These are phyloP conservation scores for Avahi laniger DNA, from an alignment of 2,797 vertebrate genomes.

Conservation along the genomic window DNA sequence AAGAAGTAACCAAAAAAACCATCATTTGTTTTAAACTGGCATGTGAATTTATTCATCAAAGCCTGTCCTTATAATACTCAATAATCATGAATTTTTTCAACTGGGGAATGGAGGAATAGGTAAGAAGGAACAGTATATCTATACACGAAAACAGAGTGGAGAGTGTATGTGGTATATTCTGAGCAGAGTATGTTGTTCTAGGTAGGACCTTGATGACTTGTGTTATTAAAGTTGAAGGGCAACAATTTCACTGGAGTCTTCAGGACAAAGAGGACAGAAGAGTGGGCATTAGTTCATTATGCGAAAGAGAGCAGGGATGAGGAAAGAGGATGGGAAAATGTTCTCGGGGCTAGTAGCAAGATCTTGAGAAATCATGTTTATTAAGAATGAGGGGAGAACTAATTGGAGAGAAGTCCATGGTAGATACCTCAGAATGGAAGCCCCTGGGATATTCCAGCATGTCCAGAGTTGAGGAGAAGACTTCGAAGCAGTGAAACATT, in stretches of 20 bases:
- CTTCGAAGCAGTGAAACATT: neutral
- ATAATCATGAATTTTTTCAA: neutral
- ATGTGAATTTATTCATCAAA: neutral
- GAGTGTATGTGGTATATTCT: neutral
- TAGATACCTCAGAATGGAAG: neutral
- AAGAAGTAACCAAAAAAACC: neutral
- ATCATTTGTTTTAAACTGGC: slow-evolving; percentile 8
- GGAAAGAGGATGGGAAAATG: neutral
- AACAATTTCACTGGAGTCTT: neutral
- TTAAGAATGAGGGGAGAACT: neutral
- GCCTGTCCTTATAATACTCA: neutral
- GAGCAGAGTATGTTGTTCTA: neutral
- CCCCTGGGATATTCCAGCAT: neutral
- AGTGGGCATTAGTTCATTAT: neutral
- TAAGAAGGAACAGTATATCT: neutral
- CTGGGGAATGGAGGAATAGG: neutral
- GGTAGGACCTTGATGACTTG: neutral
- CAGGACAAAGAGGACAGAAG: neutral
- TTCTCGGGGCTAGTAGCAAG: neutral
- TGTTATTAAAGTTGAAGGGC: neutral
- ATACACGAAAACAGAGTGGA: neutral
- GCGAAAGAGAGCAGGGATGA: neutral
- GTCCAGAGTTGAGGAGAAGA: neutral
- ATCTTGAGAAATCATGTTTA: neutral
- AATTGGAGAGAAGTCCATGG: neutral